Percentiles rank a stretch among this genome's conserved stretches.
These are phyloP conservation scores for Lordiphosa fenestrarum DNA, from an alignment of 2,888 invertebrate genomes.

Conservation along the genomic window DNA sequence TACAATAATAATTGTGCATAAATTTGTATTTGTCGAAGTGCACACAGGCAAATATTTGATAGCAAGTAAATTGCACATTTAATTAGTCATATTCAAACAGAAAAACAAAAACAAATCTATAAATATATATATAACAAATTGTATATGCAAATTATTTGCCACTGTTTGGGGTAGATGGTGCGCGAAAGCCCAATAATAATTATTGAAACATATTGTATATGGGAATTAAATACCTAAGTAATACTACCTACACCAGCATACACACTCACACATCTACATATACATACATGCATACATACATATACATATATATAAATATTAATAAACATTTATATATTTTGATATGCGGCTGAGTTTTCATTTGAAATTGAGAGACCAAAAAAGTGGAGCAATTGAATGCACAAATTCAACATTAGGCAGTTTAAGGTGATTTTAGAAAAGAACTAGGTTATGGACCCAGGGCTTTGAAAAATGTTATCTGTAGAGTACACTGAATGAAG, in stretches of 20 bases:
- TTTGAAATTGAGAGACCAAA: conserved; percentile 27
- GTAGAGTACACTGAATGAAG: too few species aligned
- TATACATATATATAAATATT: conserved; percentile 40
- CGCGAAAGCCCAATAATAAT: conserved; percentile 7
- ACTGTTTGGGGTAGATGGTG: conserved; percentile 29
- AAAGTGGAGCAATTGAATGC: too few species aligned
- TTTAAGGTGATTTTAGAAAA: too few species aligned
- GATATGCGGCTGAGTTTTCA: conserved; percentile 55
- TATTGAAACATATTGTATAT: conserved; percentile 2
- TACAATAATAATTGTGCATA: conserved; percentile 27
- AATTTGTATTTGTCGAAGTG: conserved; percentile 3
- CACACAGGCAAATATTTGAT: not conserved
- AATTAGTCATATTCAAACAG: conserved; percentile 24
- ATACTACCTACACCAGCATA: conserved; percentile 24
- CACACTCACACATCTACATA: conserved; percentile 12
- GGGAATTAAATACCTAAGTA: conserved; percentile 17
- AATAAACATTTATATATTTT: conserved; percentile 69
- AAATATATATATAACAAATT: conserved; percentile 13
- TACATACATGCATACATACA: conserved; percentile 27
- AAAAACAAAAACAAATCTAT: conserved; percentile 9
- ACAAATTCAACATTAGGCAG: too few species aligned
- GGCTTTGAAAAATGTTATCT: too few species aligned
- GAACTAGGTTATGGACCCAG: too few species aligned
- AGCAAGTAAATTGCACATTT: conserved; percentile 16
- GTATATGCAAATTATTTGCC: conserved; percentile 34